Evolutionary conservation across 2,797 vertebrate genomes (phyloP), one percentile per base, ranked within the genome.

Genomic region (Falco berigora): DNA sequence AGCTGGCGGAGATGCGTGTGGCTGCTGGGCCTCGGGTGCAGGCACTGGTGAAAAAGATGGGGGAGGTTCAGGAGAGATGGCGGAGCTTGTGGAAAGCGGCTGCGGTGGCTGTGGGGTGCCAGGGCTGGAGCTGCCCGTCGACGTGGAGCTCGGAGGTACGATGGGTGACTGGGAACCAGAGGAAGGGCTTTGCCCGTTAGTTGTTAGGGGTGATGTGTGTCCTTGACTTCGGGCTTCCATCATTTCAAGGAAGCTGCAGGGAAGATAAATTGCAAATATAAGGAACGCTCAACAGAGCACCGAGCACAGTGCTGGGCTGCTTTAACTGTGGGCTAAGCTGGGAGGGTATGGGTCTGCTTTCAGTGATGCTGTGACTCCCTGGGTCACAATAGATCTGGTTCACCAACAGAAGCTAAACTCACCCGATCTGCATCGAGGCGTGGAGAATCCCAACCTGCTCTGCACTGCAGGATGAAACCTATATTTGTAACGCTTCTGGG

Each of bases 151-250:
- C 0, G 98, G 98, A 19, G 99, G 98, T 11, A 99, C 98, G 1
- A 99, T 94, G 2, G 99, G 99, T 5, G 99, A 99, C 98, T 99
- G 99, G 56, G 99, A 99, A 68, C 99, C 99, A 0, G 99, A 99
- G 34, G 99, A 99, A 1, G 99, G 99, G 96, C 99, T 99, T 96
- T 99, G 99, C 47, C 99, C 99, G 0, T 99, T 99, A 20, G 99
- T 92, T 4, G 98, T 97, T 18, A 97, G 97, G 0, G 99, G 98
- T 5, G 98, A 99, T 0, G 97, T 89, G 7, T 98, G 98, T 61
- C 98, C 98, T 52, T 99, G 99, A 90, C 97, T 98, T 82, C 98
- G 99, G 11, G 98, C 97, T 90, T 99, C 99, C 97, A 99, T 96
- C 98, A 99, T 98, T 92, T 99, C 99, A 34, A 99, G 97, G 96